Conservation (phyloP, 2,797 vertebrate genomes). For the Helicolenus hilgendorfi region DNA sequence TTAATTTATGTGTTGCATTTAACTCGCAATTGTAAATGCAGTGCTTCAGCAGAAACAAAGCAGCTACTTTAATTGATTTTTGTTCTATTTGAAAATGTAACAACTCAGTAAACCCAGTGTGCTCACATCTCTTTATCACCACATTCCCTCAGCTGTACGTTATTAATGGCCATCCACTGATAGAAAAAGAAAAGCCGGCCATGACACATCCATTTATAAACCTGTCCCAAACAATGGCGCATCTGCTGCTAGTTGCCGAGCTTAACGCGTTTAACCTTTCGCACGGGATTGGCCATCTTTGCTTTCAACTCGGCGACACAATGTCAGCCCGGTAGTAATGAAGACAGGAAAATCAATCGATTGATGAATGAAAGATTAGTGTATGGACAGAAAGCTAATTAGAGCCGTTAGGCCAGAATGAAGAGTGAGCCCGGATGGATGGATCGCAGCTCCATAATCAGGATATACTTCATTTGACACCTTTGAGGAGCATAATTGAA, state of each 20-base stretch:
- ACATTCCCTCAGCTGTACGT: neutral
- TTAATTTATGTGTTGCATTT: neutral
- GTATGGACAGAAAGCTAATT: conserved; percentile 87
- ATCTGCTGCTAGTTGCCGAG: conserved; percentile 49
- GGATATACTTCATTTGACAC: conserved; percentile 83
- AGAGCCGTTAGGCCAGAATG: conserved; percentile 77
- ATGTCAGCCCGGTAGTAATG: conserved; percentile 77
- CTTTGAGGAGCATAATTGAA: conserved; percentile 74
- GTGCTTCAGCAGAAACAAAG: neutral
- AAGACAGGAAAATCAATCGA: conserved; percentile 88
- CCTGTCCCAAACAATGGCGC: conserved; percentile 50
- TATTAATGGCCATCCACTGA: conserved; percentile 13
- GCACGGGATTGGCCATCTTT: conserved; percentile 62
- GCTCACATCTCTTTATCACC: neutral
- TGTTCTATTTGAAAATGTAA: neutral
- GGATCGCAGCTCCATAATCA: conserved; percentile 74
- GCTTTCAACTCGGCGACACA: conserved; percentile 68
- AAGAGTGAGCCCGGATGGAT: conserved; percentile 79
- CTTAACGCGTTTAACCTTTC: conserved; percentile 88
- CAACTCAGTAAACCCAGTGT: neutral
- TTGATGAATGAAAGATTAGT: conserved; percentile 90
- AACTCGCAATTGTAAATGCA: neutral
- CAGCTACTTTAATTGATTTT: neutral
- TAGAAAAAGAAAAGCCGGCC: conserved; percentile 27
- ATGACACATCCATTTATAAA: conserved; percentile 74